phyloP scores from a whole-genome alignment of 1,140 invertebrate species.

The Bombyx mandarina region DNA sequence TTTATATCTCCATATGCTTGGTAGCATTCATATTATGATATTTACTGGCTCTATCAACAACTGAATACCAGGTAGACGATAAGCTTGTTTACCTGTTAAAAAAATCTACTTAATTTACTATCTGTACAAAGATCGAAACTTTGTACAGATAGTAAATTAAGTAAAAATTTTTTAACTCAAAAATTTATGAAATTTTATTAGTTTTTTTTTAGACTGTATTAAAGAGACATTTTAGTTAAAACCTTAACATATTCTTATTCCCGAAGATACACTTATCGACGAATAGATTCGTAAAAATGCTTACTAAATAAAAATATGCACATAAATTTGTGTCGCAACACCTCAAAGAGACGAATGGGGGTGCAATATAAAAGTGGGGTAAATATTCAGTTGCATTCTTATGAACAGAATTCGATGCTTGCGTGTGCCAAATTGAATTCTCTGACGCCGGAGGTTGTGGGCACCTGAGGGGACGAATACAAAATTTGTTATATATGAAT shows the following conservation, averaged over 20 bases:
- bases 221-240: not conserved
- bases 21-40: no score
- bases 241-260: not conserved
- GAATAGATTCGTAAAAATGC: conserved; percentile 5
- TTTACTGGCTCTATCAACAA: no score
- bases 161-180: no score
- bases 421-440: conserved; percentile 9
- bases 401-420: not conserved
- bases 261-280: conserved; percentile 1
- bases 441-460: not conserved
- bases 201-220: no score
- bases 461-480: conserved; percentile 1
- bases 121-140: no score
- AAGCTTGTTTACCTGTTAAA: no score
- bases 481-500: not conserved
- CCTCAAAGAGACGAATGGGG: conserved; percentile 4
- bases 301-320: conserved; percentile 6
- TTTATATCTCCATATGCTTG: no score
- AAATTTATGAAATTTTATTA: no score
- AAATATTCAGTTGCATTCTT: conserved; percentile 8
- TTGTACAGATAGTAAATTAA: no score
- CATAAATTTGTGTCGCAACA: conserved; percentile 6
- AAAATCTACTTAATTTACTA: no score
- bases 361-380: conserved; percentile 7
- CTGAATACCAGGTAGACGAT: no score